Base-by-base conservation (phyloP, 2,797 vertebrate genomes). In the Limnodromus scolopaceus region DNA sequence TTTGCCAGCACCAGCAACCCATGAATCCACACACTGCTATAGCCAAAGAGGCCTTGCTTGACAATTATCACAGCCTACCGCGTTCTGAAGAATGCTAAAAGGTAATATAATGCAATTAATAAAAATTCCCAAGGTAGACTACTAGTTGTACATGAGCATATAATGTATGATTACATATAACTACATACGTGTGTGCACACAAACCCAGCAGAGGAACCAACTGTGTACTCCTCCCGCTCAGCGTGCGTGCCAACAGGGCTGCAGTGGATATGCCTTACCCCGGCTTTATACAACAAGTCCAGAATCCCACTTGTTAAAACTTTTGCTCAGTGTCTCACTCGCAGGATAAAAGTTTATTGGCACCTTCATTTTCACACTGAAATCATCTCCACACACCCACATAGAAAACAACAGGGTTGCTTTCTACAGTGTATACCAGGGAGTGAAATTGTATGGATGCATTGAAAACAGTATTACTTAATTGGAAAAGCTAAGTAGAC, bases 151-250 rank as follows among this genome's bases (percentile, higher is more conserved):
- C 16, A 11, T 14, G 1, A 49, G 3, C 34, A 28, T 25, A n/a
- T 16, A 51, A 14, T 3, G 7, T 3, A 38, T 28, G 16, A 27
- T 41, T 65, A 17, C 2, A 8, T 20, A 43, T 9, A 23, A 22
- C 22, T 36, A 7, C 4, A 23, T 0, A 22, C 10, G 2, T 5
- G 3, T 8, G 5, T 6, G 5, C 14, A 11, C 7, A 32, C 9
- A 58, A 57, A 89, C 3, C 6, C 38, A 36, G 32, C 22, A 69
- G 27, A 76, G 58, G 75, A 83, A 24, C 14, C 10, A 16, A 13
- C 46, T 14, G 46, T 0, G 1, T 30, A 49, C 30, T 81, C 30
- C 10, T 68, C 6, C 8, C 3, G 0, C 27, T 63, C 3, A 10
- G 16, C 1, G 9, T 6, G 5, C 2, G 0, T 3, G 4, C 16